phyloP scores from a whole-genome alignment of 2,797 vertebrate species.

The Periparus ater region DNA sequence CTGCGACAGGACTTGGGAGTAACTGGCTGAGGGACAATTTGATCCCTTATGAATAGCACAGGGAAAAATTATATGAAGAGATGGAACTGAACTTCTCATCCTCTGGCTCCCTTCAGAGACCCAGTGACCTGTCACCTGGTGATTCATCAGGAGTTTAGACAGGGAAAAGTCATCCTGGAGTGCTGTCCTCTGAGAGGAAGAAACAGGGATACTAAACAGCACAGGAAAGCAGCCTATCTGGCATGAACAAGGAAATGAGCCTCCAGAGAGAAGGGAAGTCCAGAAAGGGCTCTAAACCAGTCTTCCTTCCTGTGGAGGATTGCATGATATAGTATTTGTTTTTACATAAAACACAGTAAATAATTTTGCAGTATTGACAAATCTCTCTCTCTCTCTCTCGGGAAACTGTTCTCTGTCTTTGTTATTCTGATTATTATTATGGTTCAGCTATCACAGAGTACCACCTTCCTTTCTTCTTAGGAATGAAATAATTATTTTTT shows the following conservation, averaged over 20 bases:
- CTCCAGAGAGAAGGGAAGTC: neutral
- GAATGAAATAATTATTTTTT: neutral
- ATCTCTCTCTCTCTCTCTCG: neutral
- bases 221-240: neutral
- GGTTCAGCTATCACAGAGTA: neutral
- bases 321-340: neutral
- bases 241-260: neutral
- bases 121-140: neutral
- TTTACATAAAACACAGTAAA: neutral
- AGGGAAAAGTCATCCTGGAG: neutral
- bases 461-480: neutral
- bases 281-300: neutral
- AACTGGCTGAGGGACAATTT: neutral
- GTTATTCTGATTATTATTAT: neutral
- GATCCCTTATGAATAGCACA: neutral
- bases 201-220: neutral
- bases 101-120: neutral
- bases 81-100: neutral
- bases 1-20: neutral
- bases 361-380: neutral
- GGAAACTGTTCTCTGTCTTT: rapidly evolving
- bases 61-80: neutral
- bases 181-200: neutral
- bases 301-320: neutral
- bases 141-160: neutral